These are phyloP conservation scores for Myotis brandtii DNA, from an alignment of 2,113 vertebrate species.

Conservation along the genomic window DNA sequence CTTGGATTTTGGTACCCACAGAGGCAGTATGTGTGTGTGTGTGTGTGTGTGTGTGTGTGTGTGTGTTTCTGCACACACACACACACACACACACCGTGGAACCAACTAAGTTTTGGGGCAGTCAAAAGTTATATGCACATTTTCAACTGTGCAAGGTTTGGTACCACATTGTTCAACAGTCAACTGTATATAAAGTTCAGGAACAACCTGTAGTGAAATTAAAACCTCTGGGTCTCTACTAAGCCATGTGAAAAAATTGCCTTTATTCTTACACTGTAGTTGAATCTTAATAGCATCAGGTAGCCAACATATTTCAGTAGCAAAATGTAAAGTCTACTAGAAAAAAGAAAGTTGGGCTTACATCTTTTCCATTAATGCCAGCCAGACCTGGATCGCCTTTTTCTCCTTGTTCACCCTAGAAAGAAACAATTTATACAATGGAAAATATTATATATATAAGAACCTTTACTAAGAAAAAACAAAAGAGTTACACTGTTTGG, in stretches of 20 bases:
- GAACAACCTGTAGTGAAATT: neutral
- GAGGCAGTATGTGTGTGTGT: neutral
- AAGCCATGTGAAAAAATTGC: neutral
- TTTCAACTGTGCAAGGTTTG: neutral
- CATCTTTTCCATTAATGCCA: slow-evolving; percentile 85
- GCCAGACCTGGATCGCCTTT: slow-evolving; percentile 85
- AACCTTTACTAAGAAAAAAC: slow-evolving; percentile 55
- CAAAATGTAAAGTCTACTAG: slow-evolving; percentile 55
- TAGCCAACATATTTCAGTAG: neutral
- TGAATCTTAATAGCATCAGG: neutral
- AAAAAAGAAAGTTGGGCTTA: slow-evolving; percentile 74
- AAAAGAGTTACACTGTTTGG: neutral
- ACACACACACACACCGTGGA: neutral
- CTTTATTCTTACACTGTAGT: neutral
- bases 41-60: neutral
- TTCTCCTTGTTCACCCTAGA: slow-evolving; percentile 88
- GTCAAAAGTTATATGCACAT: neutral
- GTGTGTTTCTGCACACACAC: fast-evolving
- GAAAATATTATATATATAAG: slow-evolving; percentile 50
- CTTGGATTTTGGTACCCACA: neutral
- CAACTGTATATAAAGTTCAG: neutral
- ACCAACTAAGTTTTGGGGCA: neutral
- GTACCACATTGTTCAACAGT: neutral
- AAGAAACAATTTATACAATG: slow-evolving; percentile 69
- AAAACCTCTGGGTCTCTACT: neutral